phyloP scores from a whole-genome alignment of 1,140 invertebrate species.

The Pseudoatta argentina region DNA sequence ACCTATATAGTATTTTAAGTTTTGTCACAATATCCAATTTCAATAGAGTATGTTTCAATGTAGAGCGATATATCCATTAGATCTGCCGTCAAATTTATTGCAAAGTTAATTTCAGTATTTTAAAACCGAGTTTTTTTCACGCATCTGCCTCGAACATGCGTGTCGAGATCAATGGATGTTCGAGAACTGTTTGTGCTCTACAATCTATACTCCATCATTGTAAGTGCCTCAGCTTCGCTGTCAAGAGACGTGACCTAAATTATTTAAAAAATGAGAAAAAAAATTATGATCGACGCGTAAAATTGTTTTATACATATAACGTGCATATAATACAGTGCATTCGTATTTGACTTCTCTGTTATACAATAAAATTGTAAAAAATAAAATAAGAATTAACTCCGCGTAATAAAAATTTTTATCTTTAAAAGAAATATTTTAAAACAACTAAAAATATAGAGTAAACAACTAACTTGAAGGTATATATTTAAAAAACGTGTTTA shows the following conservation, averaged over 20 bases:
- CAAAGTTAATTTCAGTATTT: slow-evolving; percentile 61
- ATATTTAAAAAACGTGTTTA: too few relatives aligned
- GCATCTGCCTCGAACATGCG: slow-evolving; percentile 62
- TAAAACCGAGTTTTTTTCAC: slow-evolving; percentile 67
- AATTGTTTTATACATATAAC: not conserved
- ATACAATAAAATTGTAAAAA: not conserved
- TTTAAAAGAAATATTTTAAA: not conserved
- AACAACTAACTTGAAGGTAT: too few relatives aligned
- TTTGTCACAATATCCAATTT: slow-evolving; percentile 50
- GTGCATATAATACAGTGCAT: not conserved
- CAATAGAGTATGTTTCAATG: slow-evolving; percentile 24
- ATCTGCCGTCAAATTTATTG: slow-evolving; percentile 63
- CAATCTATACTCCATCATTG: slow-evolving; percentile 70
- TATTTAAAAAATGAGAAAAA: slow-evolving; percentile 67
- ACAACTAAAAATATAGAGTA: not conserved
- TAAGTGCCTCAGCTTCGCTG: slow-evolving; percentile 60
- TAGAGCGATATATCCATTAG: slow-evolving; percentile 54
- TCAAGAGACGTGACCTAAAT: slow-evolving; percentile 72
- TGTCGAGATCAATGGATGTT: slow-evolving; percentile 64
- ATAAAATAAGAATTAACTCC: not conserved
- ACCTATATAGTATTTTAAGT: slow-evolving; percentile 9
- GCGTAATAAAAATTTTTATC: not conserved
- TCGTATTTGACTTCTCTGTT: not conserved
- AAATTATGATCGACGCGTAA: slow-evolving; percentile 19
- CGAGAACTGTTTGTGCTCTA: slow-evolving; percentile 65